Evolutionary conservation across 2,113 vertebrate species (phyloP).

Genomic region (Dasyornis broadbenti): DNA sequence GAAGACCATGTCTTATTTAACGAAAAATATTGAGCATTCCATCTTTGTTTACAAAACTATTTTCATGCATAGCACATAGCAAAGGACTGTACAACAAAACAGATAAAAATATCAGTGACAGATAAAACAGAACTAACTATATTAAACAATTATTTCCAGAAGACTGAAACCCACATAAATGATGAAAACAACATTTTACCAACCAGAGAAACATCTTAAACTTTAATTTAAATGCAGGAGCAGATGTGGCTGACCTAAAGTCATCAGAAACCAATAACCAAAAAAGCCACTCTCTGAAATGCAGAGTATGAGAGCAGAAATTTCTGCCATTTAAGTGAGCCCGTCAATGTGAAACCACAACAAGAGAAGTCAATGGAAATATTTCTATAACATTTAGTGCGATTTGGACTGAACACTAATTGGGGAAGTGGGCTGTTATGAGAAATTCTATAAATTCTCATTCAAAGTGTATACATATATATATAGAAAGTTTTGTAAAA

Average conservation of each 20-base stretch:
- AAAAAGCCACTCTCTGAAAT: not conserved
- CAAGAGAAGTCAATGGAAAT: not conserved
- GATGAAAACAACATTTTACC: conserved; percentile 49
- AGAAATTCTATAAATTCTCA: not conserved
- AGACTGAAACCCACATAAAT: conserved; percentile 29
- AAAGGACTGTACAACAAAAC: conserved; percentile 34
- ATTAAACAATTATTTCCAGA: conserved; percentile 46
- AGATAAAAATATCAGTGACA: conserved; percentile 53
- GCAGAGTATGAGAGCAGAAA: not conserved
- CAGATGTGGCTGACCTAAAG: conserved; percentile 47
- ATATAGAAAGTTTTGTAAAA: not conserved
- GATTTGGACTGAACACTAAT: not conserved
- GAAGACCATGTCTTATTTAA: not conserved
- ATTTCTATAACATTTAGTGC: not conserved
- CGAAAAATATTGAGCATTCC: conserved; percentile 27
- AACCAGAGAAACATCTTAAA: conserved; percentile 46
- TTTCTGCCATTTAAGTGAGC: not conserved
- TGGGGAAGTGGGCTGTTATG: not conserved
- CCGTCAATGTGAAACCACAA: not conserved
- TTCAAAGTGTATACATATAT: not conserved
- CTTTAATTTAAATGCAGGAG: conserved; percentile 68
- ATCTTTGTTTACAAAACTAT: conserved; percentile 45
- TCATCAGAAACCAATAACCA: not conserved
- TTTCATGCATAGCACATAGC: conserved; percentile 37
- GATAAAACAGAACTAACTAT: conserved; percentile 47